phyloP scores from a whole-genome alignment of 1,140 invertebrate genomes.

The Lysiphlebus fabarum region DNA sequence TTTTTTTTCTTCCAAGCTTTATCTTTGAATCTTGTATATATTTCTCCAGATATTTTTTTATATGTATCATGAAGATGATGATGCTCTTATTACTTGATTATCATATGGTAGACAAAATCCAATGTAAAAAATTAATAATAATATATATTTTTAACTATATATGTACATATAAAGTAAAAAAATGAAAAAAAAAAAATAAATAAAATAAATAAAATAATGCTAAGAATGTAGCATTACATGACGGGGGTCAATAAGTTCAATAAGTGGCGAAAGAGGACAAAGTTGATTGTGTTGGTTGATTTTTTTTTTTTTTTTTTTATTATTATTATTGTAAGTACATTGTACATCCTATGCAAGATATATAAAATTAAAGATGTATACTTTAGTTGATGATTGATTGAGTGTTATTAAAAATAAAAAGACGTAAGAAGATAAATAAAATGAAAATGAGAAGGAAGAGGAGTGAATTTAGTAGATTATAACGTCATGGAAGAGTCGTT shows the following conservation, averaged over 20 bases:
- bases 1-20: background rate
- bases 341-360: background rate
- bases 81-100: background rate
- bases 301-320: no score
- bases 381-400: no score
- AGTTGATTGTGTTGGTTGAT: background rate
- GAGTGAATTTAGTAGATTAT: conserved; percentile 15
- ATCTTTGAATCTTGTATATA: background rate
- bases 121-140: no score
- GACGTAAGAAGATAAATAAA: conserved; percentile 7
- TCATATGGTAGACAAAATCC: background rate
- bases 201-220: no score
- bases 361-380: background rate
- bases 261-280: conserved; percentile 11
- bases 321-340: background rate
- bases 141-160: no score
- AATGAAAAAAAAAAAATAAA: no score
- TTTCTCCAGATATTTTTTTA: background rate
- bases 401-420: no score
- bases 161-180: no score
- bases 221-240: background rate
- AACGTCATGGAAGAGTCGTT: conserved; percentile 10
- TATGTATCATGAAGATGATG: no score
- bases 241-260: conserved; percentile 8
- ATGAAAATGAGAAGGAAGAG: conserved; percentile 19